Percentiles rank a stretch among this genome's conserved stretches.
Conservation (phyloP, 2,888 invertebrate genomes). For the Chirona hameri region DNA sequence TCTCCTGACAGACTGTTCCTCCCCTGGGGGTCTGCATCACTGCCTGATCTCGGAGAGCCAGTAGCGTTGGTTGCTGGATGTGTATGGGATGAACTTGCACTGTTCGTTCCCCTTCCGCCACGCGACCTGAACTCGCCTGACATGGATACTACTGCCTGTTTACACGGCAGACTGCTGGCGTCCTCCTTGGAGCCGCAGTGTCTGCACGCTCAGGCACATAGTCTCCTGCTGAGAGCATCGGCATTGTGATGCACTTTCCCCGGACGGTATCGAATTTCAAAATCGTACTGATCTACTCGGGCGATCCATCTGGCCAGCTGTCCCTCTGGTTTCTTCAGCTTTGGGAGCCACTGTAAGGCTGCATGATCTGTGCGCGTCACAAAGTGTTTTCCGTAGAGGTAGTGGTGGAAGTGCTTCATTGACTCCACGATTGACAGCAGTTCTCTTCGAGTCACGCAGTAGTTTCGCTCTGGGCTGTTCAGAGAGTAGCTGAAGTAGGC, state of each 20-base stretch:
- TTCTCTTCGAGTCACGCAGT: not conserved
- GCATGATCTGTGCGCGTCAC: constrained; percentile 34
- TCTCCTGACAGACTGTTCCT: too few species aligned
- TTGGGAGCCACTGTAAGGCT: constrained; percentile 32
- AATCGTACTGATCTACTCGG: not conserved
- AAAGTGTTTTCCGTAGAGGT: not conserved
- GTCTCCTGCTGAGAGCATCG: not conserved
- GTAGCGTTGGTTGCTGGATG: too few species aligned
- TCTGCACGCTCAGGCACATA: not conserved
- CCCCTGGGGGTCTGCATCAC: too few species aligned
- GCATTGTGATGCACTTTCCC: not conserved
- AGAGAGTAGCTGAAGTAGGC: not conserved
- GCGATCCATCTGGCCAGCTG: constrained; percentile 32
- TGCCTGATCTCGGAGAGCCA: too few species aligned
- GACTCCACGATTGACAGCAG: not conserved
- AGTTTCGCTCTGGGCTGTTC: not conserved
- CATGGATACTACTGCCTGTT: too few species aligned
- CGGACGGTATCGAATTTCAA: not conserved
- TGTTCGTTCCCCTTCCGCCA: too few species aligned
- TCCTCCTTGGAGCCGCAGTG: not conserved
- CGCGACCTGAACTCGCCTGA: too few species aligned
- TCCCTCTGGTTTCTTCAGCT: not conserved
- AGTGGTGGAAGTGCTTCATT: constrained; percentile 31
- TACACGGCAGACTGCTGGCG: too few species aligned
- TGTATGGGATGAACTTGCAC: too few species aligned